phyloP scores from a whole-genome alignment of 2,113 vertebrate genomes.

The Catharus fuscescens region DNA sequence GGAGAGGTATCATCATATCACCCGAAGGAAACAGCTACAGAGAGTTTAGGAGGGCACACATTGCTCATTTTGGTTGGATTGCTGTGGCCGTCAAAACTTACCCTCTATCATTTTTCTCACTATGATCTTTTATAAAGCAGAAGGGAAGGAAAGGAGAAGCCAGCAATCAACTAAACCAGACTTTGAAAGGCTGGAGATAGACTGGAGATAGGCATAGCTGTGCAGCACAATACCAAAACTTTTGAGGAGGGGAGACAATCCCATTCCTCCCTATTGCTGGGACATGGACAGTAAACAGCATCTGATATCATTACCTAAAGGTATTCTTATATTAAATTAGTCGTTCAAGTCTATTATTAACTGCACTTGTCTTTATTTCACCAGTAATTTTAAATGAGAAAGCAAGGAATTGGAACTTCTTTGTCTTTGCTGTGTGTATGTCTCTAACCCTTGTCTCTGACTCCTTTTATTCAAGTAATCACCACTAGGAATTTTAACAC shows the following conservation, averaged over 20 bases:
- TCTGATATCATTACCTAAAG: neutral
- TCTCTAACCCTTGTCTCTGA: neutral
- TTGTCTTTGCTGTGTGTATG: neutral
- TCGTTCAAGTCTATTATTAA: neutral
- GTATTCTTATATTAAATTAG: neutral
- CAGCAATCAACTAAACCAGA: neutral
- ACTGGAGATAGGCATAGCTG: neutral
- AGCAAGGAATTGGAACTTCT: neutral
- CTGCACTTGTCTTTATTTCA: neutral
- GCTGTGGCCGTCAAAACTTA: neutral
- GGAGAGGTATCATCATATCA: neutral
- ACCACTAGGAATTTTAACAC: neutral
- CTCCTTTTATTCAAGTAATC: neutral
- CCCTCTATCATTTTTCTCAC: neutral
- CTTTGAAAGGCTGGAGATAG: neutral
- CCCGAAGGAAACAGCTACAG: neutral
- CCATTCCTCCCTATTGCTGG: neutral
- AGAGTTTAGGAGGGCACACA: too few species aligned
- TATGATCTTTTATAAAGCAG: neutral
- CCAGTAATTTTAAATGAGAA: neutral
- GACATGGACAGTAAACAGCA: neutral
- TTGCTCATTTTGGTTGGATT: accelerated
- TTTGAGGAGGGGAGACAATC: accelerated
- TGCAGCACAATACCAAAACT: neutral
- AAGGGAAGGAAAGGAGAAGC: neutral